Percentiles rank a stretch among this genome's conserved stretches.
Evolutionary conservation across 2,888 invertebrate species (phyloP).

Genomic region (Dioctria linearis): DNA sequence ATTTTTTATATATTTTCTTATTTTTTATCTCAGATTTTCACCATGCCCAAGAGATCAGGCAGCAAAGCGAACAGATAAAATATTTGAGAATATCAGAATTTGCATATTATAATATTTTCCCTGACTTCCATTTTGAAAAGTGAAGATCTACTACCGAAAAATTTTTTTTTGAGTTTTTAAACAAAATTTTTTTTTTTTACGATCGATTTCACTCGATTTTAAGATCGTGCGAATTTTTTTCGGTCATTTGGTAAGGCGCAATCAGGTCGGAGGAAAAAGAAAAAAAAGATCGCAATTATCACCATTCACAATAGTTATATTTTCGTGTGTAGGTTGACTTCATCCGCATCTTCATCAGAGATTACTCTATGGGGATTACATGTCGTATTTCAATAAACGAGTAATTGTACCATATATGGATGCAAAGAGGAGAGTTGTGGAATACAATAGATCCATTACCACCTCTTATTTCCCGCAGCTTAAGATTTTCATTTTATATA

Average conservation of each 20-base stretch:
- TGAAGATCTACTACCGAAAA: conserved; percentile 21
- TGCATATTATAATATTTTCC: conserved; percentile 30
- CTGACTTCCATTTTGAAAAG: conserved; percentile 15
- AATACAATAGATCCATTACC: conserved; percentile 44
- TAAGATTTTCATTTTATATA: neutral
- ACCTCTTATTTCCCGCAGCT: conserved; percentile 10
- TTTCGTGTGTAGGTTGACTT: conserved; percentile 12
- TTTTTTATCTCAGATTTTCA: neutral
- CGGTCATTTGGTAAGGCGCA: neutral
- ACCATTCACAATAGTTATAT: neutral
- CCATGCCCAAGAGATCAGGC: neutral
- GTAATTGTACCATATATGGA: neutral
- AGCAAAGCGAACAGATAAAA: neutral
- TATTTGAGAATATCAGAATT: neutral
- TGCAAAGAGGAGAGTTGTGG: conserved; percentile 4
- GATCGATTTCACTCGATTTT: conserved; percentile 51
- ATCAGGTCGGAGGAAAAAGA: neutral
- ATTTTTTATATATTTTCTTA: conserved; percentile 18
- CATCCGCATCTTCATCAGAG: neutral
- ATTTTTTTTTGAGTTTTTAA: too few relatives aligned
- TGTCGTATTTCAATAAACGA: neutral
- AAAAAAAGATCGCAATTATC: conserved; percentile 10
- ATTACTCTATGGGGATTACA: neutral
- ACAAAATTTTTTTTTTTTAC: conserved; percentile 23
- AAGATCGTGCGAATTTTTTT: conserved; percentile 27